These are phyloP conservation scores for Ernsta delagoae DNA, from an alignment of 2,888 invertebrate species.

Conservation along the genomic window DNA sequence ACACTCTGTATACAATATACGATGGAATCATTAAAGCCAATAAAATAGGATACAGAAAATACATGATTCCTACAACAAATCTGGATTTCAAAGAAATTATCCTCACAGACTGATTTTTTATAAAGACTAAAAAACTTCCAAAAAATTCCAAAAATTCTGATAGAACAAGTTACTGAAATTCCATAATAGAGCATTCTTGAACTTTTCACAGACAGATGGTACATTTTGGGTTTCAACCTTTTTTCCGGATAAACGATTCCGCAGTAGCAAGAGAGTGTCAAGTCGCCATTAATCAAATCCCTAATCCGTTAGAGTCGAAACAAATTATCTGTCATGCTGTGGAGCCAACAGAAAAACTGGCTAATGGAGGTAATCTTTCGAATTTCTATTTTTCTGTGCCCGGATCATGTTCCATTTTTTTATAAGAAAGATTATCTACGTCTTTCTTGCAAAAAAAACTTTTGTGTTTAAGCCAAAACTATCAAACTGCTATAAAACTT, in stretches of 20 bases:
- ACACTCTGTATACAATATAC: too few relatives aligned
- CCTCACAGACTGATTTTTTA: too few relatives aligned
- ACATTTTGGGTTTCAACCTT: slow-evolving; percentile 4
- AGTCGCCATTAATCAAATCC: slow-evolving; percentile 23
- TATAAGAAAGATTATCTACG: neutral
- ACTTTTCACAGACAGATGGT: neutral
- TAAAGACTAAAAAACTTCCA: too few relatives aligned
- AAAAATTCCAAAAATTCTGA: too few relatives aligned
- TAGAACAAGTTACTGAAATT: too few relatives aligned
- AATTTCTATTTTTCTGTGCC: neutral
- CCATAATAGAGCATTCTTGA: too few relatives aligned
- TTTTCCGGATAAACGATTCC: slow-evolving; percentile 19
- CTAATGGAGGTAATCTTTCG: slow-evolving; percentile 5
- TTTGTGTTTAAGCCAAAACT: too few relatives aligned
- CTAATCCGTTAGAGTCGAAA: slow-evolving; percentile 22
- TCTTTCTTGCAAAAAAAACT: neutral
- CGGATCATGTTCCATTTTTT: neutral
- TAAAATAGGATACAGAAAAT: too few relatives aligned
- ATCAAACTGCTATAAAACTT: too few relatives aligned
- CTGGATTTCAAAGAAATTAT: too few relatives aligned
- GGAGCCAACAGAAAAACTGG: neutral
- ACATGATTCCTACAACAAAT: too few relatives aligned
- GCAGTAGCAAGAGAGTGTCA: slow-evolving; percentile 6
- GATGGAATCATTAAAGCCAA: too few relatives aligned
- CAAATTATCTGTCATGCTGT: slow-evolving; percentile 25